Conservation (phyloP, 1,140 invertebrate species). For the Caenorhabditis latens region DNA sequence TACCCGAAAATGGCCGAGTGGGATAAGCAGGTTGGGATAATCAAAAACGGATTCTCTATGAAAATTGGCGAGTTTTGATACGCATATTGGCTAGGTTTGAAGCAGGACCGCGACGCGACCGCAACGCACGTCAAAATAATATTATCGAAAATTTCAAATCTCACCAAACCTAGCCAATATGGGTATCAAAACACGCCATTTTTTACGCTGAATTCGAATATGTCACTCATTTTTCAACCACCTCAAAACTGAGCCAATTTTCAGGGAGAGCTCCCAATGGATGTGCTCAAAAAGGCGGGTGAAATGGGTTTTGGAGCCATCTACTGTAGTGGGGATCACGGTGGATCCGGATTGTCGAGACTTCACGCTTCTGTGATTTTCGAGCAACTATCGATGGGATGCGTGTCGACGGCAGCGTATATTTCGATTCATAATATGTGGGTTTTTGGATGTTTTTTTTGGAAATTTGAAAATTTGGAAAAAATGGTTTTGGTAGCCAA, state of each 20-base stretch:
- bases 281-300: slow-evolving; percentile 79
- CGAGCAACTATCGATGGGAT: slow-evolving; percentile 82
- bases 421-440: slow-evolving; percentile 81
- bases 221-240: too few species aligned
- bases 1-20: slow-evolving; percentile 82
- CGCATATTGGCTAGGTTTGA: too few species aligned
- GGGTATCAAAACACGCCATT: too few species aligned
- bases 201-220: too few species aligned
- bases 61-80: too few species aligned
- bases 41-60: too few species aligned
- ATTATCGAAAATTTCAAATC: too few species aligned
- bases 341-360: slow-evolving; percentile 81
- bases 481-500: too few species aligned
- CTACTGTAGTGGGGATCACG: slow-evolving; percentile 81
- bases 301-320: slow-evolving; percentile 82
- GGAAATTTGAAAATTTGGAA: neutral
- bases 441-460: neutral
- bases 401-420: slow-evolving; percentile 82
- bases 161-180: too few species aligned
- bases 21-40: slow-evolving; percentile 80
- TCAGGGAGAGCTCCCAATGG: slow-evolving; percentile 79
- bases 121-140: too few species aligned
- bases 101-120: too few species aligned
- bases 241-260: neutral
- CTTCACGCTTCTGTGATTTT: slow-evolving; percentile 82